These are phyloP conservation scores for Ferdinandea cuprea DNA, from an alignment of 2,888 invertebrate genomes.

Conservation along the genomic window DNA sequence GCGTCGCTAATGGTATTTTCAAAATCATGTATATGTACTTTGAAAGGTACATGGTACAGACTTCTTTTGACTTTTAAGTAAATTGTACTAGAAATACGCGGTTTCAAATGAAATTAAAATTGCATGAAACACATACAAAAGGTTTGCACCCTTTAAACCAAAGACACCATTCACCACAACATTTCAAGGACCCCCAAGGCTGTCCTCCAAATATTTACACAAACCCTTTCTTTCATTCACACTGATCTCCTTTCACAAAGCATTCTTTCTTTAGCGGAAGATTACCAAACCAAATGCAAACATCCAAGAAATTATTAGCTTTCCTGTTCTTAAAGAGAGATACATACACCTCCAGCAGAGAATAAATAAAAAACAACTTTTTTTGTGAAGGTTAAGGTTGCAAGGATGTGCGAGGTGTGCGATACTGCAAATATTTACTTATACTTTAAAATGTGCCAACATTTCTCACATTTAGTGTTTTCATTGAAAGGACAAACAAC, in stretches of 20 bases:
- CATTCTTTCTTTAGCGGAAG: constrained; percentile 20
- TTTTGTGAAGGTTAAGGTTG: constrained; percentile 18
- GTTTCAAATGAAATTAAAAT: no score
- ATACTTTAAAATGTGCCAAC: constrained; percentile 61
- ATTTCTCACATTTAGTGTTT: constrained; percentile 67
- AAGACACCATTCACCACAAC: no score
- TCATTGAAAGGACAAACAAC: constrained; percentile 69
- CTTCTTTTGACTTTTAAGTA: no score
- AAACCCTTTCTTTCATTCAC: constrained; percentile 10
- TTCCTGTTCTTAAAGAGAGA: constrained; percentile 60
- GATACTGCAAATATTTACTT: constrained; percentile 63
- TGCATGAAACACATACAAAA: no score
- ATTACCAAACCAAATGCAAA: constrained; percentile 54
- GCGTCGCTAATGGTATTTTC: no score
- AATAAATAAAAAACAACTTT: constrained; percentile 10
- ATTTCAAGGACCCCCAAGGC: no score
- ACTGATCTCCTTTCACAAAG: constrained; percentile 9
- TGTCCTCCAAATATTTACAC: constrained; percentile 10
- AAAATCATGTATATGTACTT: no score
- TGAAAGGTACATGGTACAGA: no score
- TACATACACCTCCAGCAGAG: constrained; percentile 5
- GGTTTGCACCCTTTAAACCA: no score
- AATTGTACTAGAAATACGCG: no score
- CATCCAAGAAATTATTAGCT: constrained; percentile 65
- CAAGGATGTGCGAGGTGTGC: constrained; percentile 5